Percentiles rank a stretch among this genome's conserved stretches.
Conservation (phyloP, 2,113 vertebrate species). For the Callospermophilus lateralis region DNA sequence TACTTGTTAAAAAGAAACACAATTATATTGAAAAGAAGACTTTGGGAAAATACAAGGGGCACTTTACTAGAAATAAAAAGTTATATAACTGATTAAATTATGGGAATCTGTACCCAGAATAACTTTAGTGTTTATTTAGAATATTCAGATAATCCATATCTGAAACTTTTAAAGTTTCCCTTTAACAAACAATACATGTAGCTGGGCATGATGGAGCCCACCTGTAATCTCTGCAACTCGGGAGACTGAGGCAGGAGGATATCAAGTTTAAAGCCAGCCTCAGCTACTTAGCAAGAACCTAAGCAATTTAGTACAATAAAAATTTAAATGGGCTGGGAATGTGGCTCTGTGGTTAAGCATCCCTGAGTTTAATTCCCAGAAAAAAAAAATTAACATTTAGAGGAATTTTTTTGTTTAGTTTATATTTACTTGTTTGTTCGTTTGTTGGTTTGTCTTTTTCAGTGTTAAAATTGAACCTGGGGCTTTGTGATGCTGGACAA, state of each 20-base stretch:
- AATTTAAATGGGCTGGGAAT: too few species aligned
- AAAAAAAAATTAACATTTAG: neutral
- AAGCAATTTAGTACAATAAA: too few species aligned
- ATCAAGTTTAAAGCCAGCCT: too few species aligned
- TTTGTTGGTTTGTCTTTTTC: neutral
- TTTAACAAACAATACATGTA: neutral
- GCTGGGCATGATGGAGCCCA: too few species aligned
- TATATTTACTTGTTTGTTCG: neutral
- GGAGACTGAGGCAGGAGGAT: too few species aligned
- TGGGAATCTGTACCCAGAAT: conserved; percentile 9
- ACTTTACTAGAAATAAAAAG: conserved; percentile 43
- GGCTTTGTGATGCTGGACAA: neutral
- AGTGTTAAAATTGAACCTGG: neutral
- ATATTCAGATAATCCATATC: neutral
- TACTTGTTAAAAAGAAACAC: neutral
- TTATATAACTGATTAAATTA: neutral
- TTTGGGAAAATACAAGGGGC: neutral
- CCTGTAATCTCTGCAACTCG: too few species aligned
- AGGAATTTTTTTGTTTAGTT: neutral
- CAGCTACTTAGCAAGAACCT: too few species aligned
- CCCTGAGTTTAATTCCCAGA: too few species aligned
- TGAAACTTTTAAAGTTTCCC: neutral
- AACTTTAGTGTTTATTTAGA: conserved; percentile 11
- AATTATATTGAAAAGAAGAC: neutral
- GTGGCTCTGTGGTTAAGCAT: too few species aligned